A percentile compares a stretch with the other conserved stretches of the same genome.
These are phyloP conservation scores for Lucinisca nassula DNA, from an alignment of 2,888 invertebrate genomes.

Conservation along the genomic window DNA sequence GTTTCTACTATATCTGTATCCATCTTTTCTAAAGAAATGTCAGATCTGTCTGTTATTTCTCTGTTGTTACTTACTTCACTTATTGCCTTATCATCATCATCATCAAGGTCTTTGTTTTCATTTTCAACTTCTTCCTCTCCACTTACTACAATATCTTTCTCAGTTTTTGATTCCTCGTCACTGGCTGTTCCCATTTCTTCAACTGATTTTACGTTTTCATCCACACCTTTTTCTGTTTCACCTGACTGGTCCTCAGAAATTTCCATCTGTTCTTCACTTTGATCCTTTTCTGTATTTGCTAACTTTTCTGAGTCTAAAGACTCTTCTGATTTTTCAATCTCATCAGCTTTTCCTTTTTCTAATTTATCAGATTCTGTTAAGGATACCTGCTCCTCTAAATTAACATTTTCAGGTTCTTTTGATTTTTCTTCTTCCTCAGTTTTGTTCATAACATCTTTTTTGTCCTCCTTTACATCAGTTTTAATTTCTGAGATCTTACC, in stretches of 20 bases:
- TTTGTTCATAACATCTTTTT: background rate
- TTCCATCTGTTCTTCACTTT: background rate
- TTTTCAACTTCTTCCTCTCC: background rate
- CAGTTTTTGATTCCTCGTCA: background rate
- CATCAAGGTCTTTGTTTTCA: background rate
- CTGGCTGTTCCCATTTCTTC: background rate
- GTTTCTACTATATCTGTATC: background rate
- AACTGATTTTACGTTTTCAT: background rate
- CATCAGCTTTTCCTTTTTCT: constrained; percentile 17
- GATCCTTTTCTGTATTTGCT: background rate
- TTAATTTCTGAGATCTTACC: background rate
- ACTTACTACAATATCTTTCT: background rate
- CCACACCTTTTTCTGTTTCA: background rate
- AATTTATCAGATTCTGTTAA: background rate
- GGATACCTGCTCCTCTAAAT: background rate
- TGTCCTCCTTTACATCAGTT: background rate
- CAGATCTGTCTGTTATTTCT: too few relatives aligned
- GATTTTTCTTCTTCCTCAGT: constrained; percentile 21
- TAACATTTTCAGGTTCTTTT: constrained; percentile 10
- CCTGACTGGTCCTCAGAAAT: background rate
- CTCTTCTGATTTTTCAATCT: constrained; percentile 15
- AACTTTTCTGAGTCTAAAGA: background rate
- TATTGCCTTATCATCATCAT: background rate
- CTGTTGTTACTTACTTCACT: background rate
- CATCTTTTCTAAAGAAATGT: background rate